phyloP scores from a whole-genome alignment of 2,888 invertebrate genomes.

The Muschampia plurimacula region DNA sequence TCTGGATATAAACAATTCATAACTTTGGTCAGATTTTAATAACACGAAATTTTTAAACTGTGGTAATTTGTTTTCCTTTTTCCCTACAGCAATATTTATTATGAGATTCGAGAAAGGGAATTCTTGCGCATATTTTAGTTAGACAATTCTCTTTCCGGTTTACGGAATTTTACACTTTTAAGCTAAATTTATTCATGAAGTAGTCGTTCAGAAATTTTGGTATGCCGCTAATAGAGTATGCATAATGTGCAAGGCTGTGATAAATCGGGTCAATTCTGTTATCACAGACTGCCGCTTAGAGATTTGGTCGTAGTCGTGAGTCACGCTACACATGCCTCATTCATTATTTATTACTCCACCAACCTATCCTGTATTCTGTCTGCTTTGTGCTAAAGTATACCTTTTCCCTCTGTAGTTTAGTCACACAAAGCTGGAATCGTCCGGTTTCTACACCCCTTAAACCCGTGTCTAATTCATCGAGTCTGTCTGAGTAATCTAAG shows the following conservation, averaged over 20 bases:
- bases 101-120: conserved; percentile 21
- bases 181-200: conserved; percentile 13
- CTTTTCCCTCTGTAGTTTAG: conserved; percentile 18
- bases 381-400: background rate
- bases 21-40: conserved; percentile 31
- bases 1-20: conserved; percentile 25
- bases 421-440: conserved; percentile 18
- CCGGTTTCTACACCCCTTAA: conserved; percentile 8
- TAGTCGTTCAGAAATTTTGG: conserved; percentile 13
- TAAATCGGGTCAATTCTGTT: conserved; percentile 58
- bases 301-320: conserved; percentile 46
- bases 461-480: conserved; percentile 22
- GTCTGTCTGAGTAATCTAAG: conserved; percentile 26
- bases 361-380: conserved; percentile 13
- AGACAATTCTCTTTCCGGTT: conserved; percentile 7
- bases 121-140: conserved; percentile 22
- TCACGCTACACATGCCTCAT: conserved; percentile 41
- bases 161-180: conserved; percentile 8
- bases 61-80: conserved; percentile 19
- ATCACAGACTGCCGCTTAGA: conserved; percentile 49
- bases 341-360: conserved; percentile 34
- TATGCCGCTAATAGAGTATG: conserved; percentile 19
- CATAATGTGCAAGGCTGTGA: conserved; percentile 43
- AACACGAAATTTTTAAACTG: conserved; percentile 28
- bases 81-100: conserved; percentile 5